phyloP scores from a whole-genome alignment of 2,888 invertebrate species.

The Digitonthophagus gazella region DNA sequence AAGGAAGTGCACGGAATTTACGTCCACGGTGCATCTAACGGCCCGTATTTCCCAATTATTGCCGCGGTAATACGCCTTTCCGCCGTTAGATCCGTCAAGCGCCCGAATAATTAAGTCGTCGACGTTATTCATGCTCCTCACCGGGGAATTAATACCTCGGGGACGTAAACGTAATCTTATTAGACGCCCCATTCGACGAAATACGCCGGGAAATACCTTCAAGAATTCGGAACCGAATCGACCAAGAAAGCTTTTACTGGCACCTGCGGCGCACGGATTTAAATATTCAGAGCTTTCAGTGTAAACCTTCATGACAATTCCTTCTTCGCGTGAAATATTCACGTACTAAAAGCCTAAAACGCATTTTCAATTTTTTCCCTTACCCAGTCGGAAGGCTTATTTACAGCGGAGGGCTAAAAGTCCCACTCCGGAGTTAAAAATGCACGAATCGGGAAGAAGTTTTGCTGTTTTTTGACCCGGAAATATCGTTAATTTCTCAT shows the following conservation, averaged over 20 bases:
- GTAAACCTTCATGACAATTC: constrained; percentile 17
- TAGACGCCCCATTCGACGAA: too few relatives aligned
- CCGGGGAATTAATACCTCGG: too few relatives aligned
- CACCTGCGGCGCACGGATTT: neutral
- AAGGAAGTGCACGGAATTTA: constrained; percentile 11
- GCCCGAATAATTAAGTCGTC: neutral
- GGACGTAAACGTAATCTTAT: too few relatives aligned
- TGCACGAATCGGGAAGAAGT: neutral
- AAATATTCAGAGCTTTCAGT: constrained; percentile 15
- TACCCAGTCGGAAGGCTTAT: neutral
- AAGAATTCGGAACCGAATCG: neutral
- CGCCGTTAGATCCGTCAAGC: neutral
- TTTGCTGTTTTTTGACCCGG: too few relatives aligned
- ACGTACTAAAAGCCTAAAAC: neutral
- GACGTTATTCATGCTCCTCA: too few relatives aligned
- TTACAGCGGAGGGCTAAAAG: neutral
- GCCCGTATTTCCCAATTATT: constrained; percentile 12
- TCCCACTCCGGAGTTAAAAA: neutral
- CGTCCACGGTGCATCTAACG: constrained; percentile 12
- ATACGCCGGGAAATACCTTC: too few relatives aligned
- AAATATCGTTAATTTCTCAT: too few relatives aligned
- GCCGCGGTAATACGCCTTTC: neutral
- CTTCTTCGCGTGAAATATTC: constrained; percentile 3
- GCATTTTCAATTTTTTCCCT: neutral
- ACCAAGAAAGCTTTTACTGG: neutral